These are phyloP conservation scores for Drosophila conformis DNA, from an alignment of 2,888 invertebrate genomes.

Conservation along the genomic window DNA sequence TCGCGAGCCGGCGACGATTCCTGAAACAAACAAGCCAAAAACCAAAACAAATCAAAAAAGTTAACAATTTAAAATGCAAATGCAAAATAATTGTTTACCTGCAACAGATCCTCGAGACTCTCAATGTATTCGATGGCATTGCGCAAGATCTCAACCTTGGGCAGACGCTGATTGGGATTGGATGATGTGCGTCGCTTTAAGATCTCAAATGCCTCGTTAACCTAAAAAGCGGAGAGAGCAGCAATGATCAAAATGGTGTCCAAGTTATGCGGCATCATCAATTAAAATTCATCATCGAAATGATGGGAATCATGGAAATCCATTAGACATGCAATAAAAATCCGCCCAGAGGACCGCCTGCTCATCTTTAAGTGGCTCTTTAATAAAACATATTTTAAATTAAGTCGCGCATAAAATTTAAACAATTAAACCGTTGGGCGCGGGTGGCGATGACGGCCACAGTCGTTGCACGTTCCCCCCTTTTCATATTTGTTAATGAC, in stretches of 20 bases:
- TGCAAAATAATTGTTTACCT: conserved; percentile 84
- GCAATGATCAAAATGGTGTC: neutral
- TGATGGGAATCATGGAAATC: conserved; percentile 64
- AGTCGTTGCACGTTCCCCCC: conserved; percentile 23
- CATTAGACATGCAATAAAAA: conserved; percentile 70
- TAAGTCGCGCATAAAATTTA: conserved; percentile 77
- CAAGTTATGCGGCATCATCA: conserved; percentile 42
- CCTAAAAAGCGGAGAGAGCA: conserved; percentile 86
- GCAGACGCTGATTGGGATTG: conserved; percentile 97
- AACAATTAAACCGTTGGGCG: conserved; percentile 70
- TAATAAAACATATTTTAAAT: conserved; percentile 80
- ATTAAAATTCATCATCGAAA: conserved; percentile 54
- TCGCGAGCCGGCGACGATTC: conserved; percentile 83
- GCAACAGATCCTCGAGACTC: conserved; percentile 92
- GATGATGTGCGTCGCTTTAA: conserved; percentile 96
- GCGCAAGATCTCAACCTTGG: conserved; percentile 98
- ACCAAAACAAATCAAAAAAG: neutral
- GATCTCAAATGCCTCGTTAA: conserved; percentile 99
- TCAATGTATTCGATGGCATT: conserved; percentile 99
- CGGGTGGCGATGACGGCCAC: conserved; percentile 58
- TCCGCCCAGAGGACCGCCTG: conserved; percentile 15
- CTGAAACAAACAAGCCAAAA: conserved; percentile 53
- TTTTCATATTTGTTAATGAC: conserved; percentile 57
- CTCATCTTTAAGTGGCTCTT: conserved; percentile 69
- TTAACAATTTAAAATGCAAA: neutral